These are phyloP conservation scores for Thecophora atra DNA, from an alignment of 2,888 invertebrate genomes.

Conservation along the genomic window DNA sequence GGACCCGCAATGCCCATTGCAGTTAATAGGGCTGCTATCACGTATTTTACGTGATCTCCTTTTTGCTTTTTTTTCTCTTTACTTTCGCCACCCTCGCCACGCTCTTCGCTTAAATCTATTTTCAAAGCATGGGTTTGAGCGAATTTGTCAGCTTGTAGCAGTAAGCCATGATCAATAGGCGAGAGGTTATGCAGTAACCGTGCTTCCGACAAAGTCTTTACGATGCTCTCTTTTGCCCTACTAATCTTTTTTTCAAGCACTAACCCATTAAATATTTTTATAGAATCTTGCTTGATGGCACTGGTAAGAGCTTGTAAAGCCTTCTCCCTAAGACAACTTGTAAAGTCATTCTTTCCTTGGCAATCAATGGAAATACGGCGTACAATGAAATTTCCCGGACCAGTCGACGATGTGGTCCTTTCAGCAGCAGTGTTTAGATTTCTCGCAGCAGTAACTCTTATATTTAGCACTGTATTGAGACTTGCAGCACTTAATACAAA, in stretches of 20 bases:
- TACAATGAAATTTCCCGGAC: constrained; percentile 71
- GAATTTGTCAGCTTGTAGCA: constrained; percentile 70
- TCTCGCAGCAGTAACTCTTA: constrained; percentile 28
- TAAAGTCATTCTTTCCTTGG: constrained; percentile 71
- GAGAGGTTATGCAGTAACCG: constrained; percentile 70
- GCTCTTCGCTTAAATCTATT: constrained; percentile 68
- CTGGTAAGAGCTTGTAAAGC: constrained; percentile 70
- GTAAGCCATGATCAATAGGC: constrained; percentile 68
- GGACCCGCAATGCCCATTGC: constrained; percentile 77
- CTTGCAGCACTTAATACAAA: constrained; percentile 11
- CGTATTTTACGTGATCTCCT: constrained; percentile 66
- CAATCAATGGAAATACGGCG: constrained; percentile 74
- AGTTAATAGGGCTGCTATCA: constrained; percentile 72
- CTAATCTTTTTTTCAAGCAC: constrained; percentile 71
- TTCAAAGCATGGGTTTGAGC: constrained; percentile 74
- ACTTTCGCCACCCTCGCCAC: constrained; percentile 39
- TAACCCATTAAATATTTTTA: constrained; percentile 72
- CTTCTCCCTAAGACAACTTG: constrained; percentile 72
- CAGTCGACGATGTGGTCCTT: constrained; percentile 48
- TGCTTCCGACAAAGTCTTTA: constrained; percentile 68
- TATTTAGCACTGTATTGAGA: constrained; percentile 29
- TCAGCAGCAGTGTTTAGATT: constrained; percentile 40
- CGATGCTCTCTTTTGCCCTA: constrained; percentile 65
- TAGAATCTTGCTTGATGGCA: constrained; percentile 72
- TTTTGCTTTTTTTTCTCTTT: constrained; percentile 67